phyloP scores from a whole-genome alignment of 92 coral and sea anemone species.

The Hydrozoanthus gracilis region DNA sequence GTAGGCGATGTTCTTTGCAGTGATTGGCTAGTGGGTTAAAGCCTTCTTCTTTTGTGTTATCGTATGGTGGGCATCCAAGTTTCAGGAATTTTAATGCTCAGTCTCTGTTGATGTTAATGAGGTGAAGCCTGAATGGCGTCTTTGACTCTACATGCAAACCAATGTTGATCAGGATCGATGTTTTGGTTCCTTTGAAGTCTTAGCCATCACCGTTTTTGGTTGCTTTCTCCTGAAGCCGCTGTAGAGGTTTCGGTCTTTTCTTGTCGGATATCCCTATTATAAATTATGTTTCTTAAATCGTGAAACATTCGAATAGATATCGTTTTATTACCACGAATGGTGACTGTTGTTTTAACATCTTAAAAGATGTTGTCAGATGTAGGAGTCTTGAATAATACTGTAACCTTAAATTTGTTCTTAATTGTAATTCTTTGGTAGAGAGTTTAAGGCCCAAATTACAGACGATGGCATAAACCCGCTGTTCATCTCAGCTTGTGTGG shows the following conservation, averaged over 20 bases:
- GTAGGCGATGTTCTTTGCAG: background rate
- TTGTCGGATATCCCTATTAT: background rate
- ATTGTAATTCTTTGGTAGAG: background rate
- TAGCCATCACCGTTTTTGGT: background rate
- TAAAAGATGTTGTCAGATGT: background rate
- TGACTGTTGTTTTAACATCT: no score
- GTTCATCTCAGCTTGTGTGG: constrained; percentile 30
- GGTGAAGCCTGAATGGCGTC: background rate
- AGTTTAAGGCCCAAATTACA: constrained; percentile 9
- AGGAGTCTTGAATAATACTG: background rate
- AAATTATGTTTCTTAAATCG: background rate
- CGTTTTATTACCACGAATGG: no score
- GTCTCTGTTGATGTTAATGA: background rate
- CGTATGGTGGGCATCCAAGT: no score
- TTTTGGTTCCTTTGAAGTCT: background rate
- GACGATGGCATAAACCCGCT: constrained; percentile 14
- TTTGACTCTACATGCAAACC: background rate
- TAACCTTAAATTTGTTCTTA: background rate
- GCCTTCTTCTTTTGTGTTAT: background rate
- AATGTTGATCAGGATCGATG: background rate
- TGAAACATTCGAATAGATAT: no score
- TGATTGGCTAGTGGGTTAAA: background rate
- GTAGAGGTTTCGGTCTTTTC: background rate
- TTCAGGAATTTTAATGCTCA: background rate
- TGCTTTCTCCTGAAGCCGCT: background rate